Evolutionary conservation across 2,797 vertebrate genomes (phyloP), one percentile per base, ranked within the genome.

Genomic region (Glossophaga mutica): DNA sequence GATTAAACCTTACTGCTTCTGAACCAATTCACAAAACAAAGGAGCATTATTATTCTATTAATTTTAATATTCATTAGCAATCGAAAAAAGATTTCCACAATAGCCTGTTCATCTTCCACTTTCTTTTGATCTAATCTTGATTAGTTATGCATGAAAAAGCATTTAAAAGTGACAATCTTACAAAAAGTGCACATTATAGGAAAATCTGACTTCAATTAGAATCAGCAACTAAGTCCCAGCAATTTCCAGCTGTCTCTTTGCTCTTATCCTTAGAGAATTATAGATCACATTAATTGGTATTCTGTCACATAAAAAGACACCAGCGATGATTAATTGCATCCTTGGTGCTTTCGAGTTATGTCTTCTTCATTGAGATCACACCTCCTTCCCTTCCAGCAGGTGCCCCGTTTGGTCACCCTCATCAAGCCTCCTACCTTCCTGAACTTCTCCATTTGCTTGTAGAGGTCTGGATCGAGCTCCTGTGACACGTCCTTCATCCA

Each of bases 401-500:
- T 79, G 93, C 46, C 19, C 52, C 55, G 34, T 83, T 91, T 4
- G 62, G 81, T 68, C 90, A 44, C 52, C 34, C 46, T 29, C 68
- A 48, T 15, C 52, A 79, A 84, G 52, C 34, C 4, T 95, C 98
- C 26, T 98, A 99, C 99, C 99, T 99, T 99, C 86, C 99, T 99
- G 97, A 99, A 99, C 96, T 99, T 99, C 97, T 99, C 99, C 99
- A 99, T 99, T 98, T 99, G 99, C 92, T 99, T 99, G 92, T 99
- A 99, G 15, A 99, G 99, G 97, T 99, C 99, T 5, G 99, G 99
- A 97, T 99, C 99, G 73, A 99, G 98, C 97, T 99, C 99, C 98
- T 99, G 99, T 71, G 99, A 99, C 24, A 99, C 99, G 4, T 99
- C 99, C 98, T 99, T 99, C 99, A 99, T 99, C 99, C 99, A 99